Percentiles rank a stretch among this genome's conserved stretches.
phyloP scores from a whole-genome alignment of 2,888 invertebrate species.

The Caenorhabditis sp. region DNA sequence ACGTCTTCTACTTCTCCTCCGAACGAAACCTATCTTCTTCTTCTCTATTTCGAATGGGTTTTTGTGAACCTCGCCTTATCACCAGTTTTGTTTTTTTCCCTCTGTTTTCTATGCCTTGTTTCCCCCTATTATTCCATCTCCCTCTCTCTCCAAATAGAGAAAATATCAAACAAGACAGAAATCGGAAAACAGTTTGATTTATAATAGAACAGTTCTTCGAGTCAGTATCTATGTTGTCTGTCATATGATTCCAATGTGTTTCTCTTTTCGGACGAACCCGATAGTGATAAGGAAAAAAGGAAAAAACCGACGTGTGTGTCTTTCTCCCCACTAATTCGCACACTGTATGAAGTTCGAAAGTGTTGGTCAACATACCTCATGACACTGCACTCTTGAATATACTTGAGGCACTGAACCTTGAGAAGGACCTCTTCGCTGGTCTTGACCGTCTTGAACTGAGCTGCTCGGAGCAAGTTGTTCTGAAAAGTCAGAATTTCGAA shows the following conservation, averaged over 20 bases:
- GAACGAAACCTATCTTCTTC: constrained; percentile 18
- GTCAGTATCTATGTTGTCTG: constrained; percentile 13
- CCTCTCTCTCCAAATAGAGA: background rate
- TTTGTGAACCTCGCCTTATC: constrained; percentile 10
- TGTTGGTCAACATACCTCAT: constrained; percentile 28
- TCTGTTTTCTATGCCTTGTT: constrained; percentile 12
- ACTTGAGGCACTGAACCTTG: constrained; percentile 46
- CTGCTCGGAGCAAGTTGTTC: constrained; percentile 31
- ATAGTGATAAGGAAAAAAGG: constrained; percentile 12
- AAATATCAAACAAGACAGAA: constrained; percentile 12
- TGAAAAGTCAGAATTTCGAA: constrained; percentile 19
- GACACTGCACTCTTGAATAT: constrained; percentile 32
- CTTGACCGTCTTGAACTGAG: constrained; percentile 34
- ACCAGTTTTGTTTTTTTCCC: constrained; percentile 1
- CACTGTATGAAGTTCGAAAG: background rate
- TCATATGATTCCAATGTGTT: constrained; percentile 33
- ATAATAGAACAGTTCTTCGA: constrained; percentile 32
- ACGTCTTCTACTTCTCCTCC: constrained; percentile 3
- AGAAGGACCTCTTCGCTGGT: constrained; percentile 35
- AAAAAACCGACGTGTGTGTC: background rate
- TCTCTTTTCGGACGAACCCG: constrained; percentile 5
- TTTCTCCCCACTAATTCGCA: constrained; percentile 5
- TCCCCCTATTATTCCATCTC: background rate
- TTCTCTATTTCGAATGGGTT: background rate
- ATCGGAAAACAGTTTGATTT: constrained; percentile 24